Conservation (phyloP, 1,140 invertebrate species). For the Sarcophaga peregrina region DNA sequence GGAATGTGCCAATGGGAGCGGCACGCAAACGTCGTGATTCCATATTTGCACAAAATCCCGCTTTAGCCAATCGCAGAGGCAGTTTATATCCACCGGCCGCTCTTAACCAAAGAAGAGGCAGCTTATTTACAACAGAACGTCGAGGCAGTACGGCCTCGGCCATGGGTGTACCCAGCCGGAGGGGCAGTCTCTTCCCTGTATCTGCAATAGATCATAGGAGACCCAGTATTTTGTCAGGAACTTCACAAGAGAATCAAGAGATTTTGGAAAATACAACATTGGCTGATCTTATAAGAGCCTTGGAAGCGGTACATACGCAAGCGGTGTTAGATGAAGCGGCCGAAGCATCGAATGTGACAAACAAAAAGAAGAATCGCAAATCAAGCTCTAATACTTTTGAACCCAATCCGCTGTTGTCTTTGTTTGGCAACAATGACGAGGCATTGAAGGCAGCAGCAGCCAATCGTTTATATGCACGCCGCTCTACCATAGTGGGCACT, state of each 20-base stretch:
- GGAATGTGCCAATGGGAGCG: slow-evolving; percentile 45
- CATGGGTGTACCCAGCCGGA: slow-evolving; percentile 47
- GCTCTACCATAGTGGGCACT: slow-evolving; percentile 62
- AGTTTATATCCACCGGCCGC: slow-evolving; percentile 56
- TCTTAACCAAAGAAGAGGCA: slow-evolving; percentile 66
- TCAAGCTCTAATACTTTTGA: slow-evolving; percentile 70
- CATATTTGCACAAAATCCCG: slow-evolving; percentile 60
- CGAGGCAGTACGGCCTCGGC: slow-evolving; percentile 26
- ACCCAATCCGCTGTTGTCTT: slow-evolving; percentile 59
- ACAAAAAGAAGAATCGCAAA: slow-evolving; percentile 67
- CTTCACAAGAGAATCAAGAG: slow-evolving; percentile 69
- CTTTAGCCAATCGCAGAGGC: slow-evolving; percentile 51
- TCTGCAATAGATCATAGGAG: slow-evolving; percentile 58
- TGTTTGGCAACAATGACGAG: slow-evolving; percentile 57
- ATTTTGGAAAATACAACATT: slow-evolving; percentile 81
- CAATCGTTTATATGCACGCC: slow-evolving; percentile 60
- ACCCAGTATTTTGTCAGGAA: slow-evolving; percentile 70
- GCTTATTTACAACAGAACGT: slow-evolving; percentile 58
- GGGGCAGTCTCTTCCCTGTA: slow-evolving; percentile 59
- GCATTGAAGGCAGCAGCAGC: slow-evolving; percentile 53
- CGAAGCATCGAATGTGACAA: slow-evolving; percentile 46
- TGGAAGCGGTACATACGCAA: slow-evolving; percentile 72
- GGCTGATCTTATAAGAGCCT: slow-evolving; percentile 77
- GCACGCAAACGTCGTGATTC: slow-evolving; percentile 56
- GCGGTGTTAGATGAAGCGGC: slow-evolving; percentile 60